These are phyloP conservation scores for Limnephilus marmoratus DNA, from an alignment of 2,888 invertebrate genomes.

Conservation along the genomic window DNA sequence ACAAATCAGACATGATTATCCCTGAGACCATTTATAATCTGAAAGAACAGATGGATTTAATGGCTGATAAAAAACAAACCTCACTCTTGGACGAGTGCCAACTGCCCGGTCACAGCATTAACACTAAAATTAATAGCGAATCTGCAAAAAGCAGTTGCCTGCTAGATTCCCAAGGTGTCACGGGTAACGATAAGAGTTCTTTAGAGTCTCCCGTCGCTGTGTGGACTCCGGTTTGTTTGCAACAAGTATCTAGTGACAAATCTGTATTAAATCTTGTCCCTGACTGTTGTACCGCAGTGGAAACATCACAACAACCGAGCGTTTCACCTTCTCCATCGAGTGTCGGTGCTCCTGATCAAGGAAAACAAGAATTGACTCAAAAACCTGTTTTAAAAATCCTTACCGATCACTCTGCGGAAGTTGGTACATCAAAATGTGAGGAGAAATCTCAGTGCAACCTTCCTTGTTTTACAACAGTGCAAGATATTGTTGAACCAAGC, in stretches of 20 bases:
- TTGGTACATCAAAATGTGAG: background rate
- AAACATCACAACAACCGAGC: background rate
- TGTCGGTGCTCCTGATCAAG: background rate
- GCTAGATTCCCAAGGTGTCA: background rate
- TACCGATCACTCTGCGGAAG: background rate
- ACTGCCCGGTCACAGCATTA: conserved; percentile 40
- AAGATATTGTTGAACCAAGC: background rate
- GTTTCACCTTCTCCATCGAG: background rate
- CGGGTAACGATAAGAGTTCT: background rate
- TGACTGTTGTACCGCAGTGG: background rate
- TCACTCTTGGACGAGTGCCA: conserved; percentile 47
- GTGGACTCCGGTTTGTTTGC: background rate
- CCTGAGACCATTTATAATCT: background rate
- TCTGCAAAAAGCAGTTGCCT: conserved; percentile 21
- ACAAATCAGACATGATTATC: conserved; percentile 3
- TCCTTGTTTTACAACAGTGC: background rate
- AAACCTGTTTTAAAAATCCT: background rate
- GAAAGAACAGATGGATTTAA: conserved; percentile 29
- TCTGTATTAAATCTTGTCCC: background rate
- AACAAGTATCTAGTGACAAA: background rate
- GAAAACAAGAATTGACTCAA: background rate
- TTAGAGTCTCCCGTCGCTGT: background rate
- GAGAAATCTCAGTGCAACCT: background rate
- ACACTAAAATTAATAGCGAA: conserved; percentile 42
- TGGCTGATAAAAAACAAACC: conserved; percentile 35